Conservation (phyloP, 2,888 invertebrate species). For the Synanthedon vespiformis region DNA sequence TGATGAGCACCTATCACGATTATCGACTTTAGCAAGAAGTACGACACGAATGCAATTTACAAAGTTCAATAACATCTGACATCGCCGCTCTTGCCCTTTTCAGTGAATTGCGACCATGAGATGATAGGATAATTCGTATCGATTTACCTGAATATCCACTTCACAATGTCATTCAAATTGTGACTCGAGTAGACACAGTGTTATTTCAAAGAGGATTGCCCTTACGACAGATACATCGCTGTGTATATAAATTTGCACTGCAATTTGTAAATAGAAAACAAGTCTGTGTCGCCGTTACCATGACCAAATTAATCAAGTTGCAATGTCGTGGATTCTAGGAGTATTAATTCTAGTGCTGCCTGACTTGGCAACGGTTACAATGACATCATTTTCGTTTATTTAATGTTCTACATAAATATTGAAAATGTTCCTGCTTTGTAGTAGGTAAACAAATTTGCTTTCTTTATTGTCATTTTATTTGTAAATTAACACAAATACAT, state of each 20-base stretch:
- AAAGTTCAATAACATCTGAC: not conserved
- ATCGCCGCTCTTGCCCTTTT: conserved; percentile 9
- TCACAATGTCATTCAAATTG: not conserved
- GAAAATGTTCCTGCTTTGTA: no score
- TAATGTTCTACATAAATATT: no score
- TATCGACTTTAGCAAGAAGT: no score
- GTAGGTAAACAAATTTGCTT: no score
- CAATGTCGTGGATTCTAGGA: not conserved
- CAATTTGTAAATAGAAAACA: not conserved
- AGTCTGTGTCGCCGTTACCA: not conserved
- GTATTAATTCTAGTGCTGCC: not conserved
- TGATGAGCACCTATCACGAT: no score
- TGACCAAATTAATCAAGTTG: conserved; percentile 1
- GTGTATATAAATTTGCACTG: no score
- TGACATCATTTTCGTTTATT: not conserved
- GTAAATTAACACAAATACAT: no score
- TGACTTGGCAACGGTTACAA: not conserved
- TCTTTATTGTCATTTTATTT: no score
- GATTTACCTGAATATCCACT: conserved; percentile 14
- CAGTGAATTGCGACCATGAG: conserved; percentile 5
- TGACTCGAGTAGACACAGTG: not conserved
- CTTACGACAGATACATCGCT: not conserved
- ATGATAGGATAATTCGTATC: conserved; percentile 6
- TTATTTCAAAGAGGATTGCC: not conserved
- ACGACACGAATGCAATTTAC: not conserved